Conservation (phyloP, 1,140 invertebrate species). For the Branchinecta lindahli region DNA sequence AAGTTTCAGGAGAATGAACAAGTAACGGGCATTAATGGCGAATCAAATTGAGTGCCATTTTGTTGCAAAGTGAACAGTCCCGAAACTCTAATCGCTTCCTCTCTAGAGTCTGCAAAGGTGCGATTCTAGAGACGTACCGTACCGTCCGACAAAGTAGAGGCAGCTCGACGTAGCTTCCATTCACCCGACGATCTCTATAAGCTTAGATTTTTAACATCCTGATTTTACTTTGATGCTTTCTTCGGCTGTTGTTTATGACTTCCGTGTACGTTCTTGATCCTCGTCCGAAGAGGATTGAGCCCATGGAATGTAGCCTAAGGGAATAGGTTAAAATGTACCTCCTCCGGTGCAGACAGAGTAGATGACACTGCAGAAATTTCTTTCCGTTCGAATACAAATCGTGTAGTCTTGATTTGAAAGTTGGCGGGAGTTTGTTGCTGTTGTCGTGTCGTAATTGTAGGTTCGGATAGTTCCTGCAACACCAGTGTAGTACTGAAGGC, state of each 20-base stretch:
- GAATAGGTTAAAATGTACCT: constrained; percentile 15
- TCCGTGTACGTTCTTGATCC: neutral
- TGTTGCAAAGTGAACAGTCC: too few species aligned
- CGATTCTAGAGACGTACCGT: too few species aligned
- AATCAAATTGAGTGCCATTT: too few species aligned
- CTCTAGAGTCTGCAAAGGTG: too few species aligned
- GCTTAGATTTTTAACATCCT: neutral
- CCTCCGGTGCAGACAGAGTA: constrained; percentile 54
- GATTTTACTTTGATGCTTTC: constrained; percentile 2
- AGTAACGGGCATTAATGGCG: too few species aligned
- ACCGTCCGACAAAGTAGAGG: too few species aligned
- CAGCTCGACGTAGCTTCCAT: too few species aligned
- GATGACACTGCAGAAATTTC: constrained; percentile 74
- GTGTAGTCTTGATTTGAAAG: constrained; percentile 77
- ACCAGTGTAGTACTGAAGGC: constrained; percentile 62
- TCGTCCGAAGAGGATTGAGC: neutral
- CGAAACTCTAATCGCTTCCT: too few species aligned
- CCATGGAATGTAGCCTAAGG: constrained; percentile 24
- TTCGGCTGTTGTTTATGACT: constrained; percentile 11
- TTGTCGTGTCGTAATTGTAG: constrained; percentile 60
- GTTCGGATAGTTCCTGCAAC: constrained; percentile 59
- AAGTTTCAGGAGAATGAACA: too few species aligned
- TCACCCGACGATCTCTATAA: too few species aligned
- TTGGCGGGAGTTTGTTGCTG: constrained; percentile 43
- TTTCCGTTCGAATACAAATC: constrained; percentile 63